A percentile compares a stretch with the other conserved stretches of the same genome.
These are phyloP conservation scores for Crax fasciolata DNA, from an alignment of 2,797 vertebrate genomes.

Conservation along the genomic window DNA sequence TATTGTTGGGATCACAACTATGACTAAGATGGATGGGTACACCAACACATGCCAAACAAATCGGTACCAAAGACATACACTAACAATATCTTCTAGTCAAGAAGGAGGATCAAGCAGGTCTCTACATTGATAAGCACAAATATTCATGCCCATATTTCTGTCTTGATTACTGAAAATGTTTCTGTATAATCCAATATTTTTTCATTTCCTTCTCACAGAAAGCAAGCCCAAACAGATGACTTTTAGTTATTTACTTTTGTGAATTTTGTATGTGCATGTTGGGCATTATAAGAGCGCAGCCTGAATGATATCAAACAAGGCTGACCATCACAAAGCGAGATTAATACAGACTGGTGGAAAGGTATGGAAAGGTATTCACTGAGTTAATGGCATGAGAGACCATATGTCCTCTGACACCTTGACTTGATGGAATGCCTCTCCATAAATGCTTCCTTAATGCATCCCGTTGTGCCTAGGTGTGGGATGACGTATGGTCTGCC, in stretches of 20 bases:
- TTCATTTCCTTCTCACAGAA: not conserved
- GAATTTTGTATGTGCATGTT: not conserved
- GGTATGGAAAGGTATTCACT: slow-evolving; percentile 58
- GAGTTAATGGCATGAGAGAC: slow-evolving; percentile 66
- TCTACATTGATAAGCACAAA: not conserved
- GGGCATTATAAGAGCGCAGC: not conserved
- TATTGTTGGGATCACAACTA: not conserved
- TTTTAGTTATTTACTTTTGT: not conserved
- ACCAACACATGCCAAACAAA: not conserved
- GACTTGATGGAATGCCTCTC: slow-evolving; percentile 63
- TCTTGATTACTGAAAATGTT: not conserved
- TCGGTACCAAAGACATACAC: not conserved
- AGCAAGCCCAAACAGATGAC: not conserved
- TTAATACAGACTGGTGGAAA: slow-evolving; percentile 26
- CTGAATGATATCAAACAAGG: not conserved
- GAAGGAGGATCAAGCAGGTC: not conserved
- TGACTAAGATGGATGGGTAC: not conserved
- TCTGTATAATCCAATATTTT: not conserved
- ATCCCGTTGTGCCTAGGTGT: slow-evolving; percentile 68
- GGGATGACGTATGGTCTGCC: slow-evolving; percentile 49
- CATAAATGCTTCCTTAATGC: slow-evolving; percentile 69
- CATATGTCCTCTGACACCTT: slow-evolving; percentile 54
- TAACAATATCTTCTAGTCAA: not conserved
- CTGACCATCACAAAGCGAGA: not conserved
- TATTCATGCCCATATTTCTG: not conserved